A percentile compares a stretch with the other conserved stretches of the same genome.
These are phyloP conservation scores for Ceratosolen solmsi DNA, from an alignment of 1,140 invertebrate genomes.

Conservation along the genomic window DNA sequence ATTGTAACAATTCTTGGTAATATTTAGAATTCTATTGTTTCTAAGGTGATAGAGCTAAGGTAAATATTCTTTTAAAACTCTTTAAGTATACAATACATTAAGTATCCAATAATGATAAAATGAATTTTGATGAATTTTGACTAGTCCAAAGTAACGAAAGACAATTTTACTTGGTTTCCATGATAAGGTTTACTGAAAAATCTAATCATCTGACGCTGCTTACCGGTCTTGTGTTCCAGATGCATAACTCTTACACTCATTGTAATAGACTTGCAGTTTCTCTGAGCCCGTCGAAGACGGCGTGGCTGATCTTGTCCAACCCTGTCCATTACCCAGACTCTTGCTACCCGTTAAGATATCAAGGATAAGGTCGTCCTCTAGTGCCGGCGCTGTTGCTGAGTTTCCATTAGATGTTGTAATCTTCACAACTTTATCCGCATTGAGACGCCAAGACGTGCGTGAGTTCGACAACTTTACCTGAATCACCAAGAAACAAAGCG, in stretches of 20 bases:
- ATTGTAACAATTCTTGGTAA: no score
- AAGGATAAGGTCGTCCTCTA: conserved; percentile 65
- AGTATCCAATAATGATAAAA: background rate
- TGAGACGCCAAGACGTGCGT: conserved; percentile 69
- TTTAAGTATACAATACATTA: no score
- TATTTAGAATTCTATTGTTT: no score
- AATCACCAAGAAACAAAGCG: conserved; percentile 67
- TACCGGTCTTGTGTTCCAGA: conserved; percentile 64
- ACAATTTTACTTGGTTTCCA: background rate
- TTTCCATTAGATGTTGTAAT: conserved; percentile 45
- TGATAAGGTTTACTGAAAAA: conserved; percentile 20
- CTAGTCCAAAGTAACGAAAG: background rate
- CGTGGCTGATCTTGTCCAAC: conserved; percentile 67
- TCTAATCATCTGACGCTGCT: conserved; percentile 45
- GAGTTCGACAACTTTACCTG: conserved; percentile 68
- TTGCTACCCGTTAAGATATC: conserved; percentile 65
- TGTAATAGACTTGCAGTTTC: conserved; percentile 65
- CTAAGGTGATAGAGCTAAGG: no score
- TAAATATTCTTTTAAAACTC: no score
- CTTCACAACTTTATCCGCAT: conserved; percentile 68
- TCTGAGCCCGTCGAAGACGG: conserved; percentile 62
- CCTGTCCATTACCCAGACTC: conserved; percentile 62
- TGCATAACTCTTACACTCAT: conserved; percentile 65
- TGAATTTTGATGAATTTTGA: background rate
- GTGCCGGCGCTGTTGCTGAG: conserved; percentile 59